Evolutionary conservation across 2,888 invertebrate genomes (phyloP), one percentile per base, ranked within the genome.

Genomic region (Pollenia labialis): DNA sequence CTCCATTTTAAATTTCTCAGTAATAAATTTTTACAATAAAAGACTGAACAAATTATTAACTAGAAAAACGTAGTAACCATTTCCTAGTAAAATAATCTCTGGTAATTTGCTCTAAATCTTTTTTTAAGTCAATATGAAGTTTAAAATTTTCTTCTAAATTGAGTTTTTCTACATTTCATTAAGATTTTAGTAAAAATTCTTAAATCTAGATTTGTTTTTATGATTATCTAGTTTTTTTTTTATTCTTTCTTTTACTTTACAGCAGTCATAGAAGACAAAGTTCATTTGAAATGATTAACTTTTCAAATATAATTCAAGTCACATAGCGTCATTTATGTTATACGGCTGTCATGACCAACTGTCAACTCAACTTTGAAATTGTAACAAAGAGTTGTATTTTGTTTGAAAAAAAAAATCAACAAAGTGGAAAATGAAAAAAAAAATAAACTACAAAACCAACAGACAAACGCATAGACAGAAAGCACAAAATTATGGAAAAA

Each of bases 321-420:
- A 87, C 84, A 87, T 50, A 60, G 60, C 60, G 85, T 76, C 84
- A 81, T 74, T 87, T 84, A 81, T 68, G 87, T 87, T 87, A 84
- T 56, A 87, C 84, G 87, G 58, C 87, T 87, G 87, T 87, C 87
- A 87, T 74, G 84, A 71, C 72, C 81, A 87, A 81, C 84, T 87
- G 87, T 87, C 87, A 87, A 84, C 76, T 71, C 56, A 72, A 77
- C 72, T 81, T 85, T 85, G 76, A 81, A 85, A 81, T 77, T 85
- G 72, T 81, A 85, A 85, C 85, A 77, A 85, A 85, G 81, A 84
- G 79, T 84, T 84, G 72, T 40, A 74, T 52, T 60, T 84, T 60
- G 50, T 84, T 83, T 58, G 16, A 68, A 56, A 12, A 48, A n/a
- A 81, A 48, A 64, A 56, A 58, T 68, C 16, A 68, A 52, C 60